Base-by-base conservation (phyloP, 2,888 invertebrate species). In the Gisinianus flammeolus region DNA sequence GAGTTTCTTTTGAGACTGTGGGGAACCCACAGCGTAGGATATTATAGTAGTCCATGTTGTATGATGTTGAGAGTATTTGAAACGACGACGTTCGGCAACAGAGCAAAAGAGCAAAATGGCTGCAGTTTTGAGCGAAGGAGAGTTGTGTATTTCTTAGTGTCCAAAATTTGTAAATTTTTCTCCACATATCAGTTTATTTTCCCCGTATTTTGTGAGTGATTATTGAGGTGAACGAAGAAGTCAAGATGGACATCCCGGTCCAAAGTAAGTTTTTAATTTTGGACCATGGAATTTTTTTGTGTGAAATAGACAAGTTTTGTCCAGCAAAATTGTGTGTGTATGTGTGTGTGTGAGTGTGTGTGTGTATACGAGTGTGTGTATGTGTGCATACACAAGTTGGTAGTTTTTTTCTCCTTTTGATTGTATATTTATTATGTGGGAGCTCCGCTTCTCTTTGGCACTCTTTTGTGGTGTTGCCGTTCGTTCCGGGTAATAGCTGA, bases 71-170 rank as follows among this genome's bases (percentile, higher is more conserved):
- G n/a, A n/a, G n/a, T n/a, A n/a, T n/a, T n/a, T n/a, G n/a, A 26
- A 26, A 28, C 54, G 31, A 54, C 28, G 54, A 70, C 26, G 54
- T 54, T 70, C 70, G 70, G 70, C 70, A 70, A 70, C 70, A 70
- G 26, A 28, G 70, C 28, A 54, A 54, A 70, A 70, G 44, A 62
- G 70, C 35, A 70, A 70, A 70, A 70, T 70, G 70, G 70, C 70
- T 52, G 70, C 52, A 70, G 44, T 26, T n/a, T 22, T n/a, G 67
- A 67, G 31, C 31, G 33, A n/a, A 69, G 26, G 16, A 69, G 52
- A 44, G 44, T 24, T 69, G 44, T 69, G 44, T 35, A 35, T 70
- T 26, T 70, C 54, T 35, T 35, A 35, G 54, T 70, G 70, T 52
- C 54, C 12, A 44, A 44, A 69, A 69, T 69, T 69, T 44, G 44